Percentiles rank a stretch among this genome's conserved stretches.
Conservation (phyloP, 2,888 invertebrate species). For the Pandemis cinnamomeana region DNA sequence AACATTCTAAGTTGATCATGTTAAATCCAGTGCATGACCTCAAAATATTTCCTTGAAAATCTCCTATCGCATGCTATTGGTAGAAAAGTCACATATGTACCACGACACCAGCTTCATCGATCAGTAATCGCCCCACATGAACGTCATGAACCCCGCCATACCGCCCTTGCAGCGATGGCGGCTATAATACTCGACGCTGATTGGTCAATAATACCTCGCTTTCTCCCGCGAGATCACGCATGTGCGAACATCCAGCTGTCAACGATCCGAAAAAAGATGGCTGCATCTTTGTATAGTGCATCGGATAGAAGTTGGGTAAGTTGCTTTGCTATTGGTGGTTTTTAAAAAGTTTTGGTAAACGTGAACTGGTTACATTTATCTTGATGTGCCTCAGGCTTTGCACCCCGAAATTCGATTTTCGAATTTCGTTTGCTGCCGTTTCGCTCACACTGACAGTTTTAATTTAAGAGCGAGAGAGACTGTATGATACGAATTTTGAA, state of each 20-base stretch:
- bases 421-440: too few species aligned
- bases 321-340: constrained; percentile 15
- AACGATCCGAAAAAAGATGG: constrained; percentile 36
- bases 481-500: too few species aligned
- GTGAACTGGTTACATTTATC: not conserved
- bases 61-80: constrained; percentile 24
- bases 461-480: too few species aligned
- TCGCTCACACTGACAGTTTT: too few species aligned
- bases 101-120: constrained; percentile 13
- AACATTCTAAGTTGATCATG: not conserved
- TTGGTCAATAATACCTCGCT: constrained; percentile 63
- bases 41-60: not conserved
- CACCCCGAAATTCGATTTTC: too few species aligned
- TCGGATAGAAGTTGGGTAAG: not conserved
- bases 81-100: constrained; percentile 16
- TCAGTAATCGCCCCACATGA: constrained; percentile 32
- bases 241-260: constrained; percentile 54
- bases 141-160: constrained; percentile 51
- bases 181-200: constrained; percentile 53
- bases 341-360: constrained; percentile 2
- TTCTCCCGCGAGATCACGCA: constrained; percentile 60
- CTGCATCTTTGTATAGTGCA: constrained; percentile 10
- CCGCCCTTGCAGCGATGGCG: constrained; percentile 76
- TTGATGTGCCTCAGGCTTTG: not conserved
- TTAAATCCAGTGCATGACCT: not conserved